Evolutionary conservation across 2,888 invertebrate species (phyloP).

Genomic region (Agrotis segetum): DNA sequence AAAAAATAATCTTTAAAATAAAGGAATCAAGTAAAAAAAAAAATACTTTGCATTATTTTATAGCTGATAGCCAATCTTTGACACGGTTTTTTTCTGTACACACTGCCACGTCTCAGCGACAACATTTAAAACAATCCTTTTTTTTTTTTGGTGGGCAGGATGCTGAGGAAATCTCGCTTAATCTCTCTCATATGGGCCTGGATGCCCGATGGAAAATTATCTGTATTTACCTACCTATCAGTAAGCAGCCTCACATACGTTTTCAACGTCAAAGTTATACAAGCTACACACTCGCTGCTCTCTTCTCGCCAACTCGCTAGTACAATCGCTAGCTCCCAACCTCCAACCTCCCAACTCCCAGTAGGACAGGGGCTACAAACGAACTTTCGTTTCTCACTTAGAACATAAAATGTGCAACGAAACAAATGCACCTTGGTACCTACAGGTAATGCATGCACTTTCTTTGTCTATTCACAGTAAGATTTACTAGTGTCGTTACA

Average conservation of each 20-base stretch:
- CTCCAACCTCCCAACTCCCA: neutral
- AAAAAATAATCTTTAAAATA: too few relatives aligned
- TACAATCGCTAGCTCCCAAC: neutral
- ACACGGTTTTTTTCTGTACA: neutral
- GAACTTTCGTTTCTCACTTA: slow-evolving; percentile 23
- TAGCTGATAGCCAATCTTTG: neutral
- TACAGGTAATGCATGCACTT: slow-evolving; percentile 62
- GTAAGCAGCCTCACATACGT: too few relatives aligned
- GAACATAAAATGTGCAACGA: slow-evolving; percentile 32
- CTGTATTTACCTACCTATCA: too few relatives aligned
- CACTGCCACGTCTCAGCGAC: neutral
- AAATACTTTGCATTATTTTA: neutral
- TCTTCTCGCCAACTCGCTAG: neutral
- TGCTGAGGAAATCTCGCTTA: too few relatives aligned
- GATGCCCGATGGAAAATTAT: too few relatives aligned
- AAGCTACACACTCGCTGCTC: neutral
- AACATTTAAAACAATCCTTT: neutral
- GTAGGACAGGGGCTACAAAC: neutral
- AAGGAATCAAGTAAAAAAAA: too few relatives aligned
- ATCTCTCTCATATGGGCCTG: too few relatives aligned
- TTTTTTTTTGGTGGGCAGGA: too few relatives aligned
- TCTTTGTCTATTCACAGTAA: slow-evolving; percentile 69
- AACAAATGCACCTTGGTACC: slow-evolving; percentile 15
- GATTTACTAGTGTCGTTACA: slow-evolving; percentile 73
- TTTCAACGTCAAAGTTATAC: neutral